These are phyloP conservation scores for Papilio demoleus DNA, from an alignment of 2,888 invertebrate species.

Conservation along the genomic window DNA sequence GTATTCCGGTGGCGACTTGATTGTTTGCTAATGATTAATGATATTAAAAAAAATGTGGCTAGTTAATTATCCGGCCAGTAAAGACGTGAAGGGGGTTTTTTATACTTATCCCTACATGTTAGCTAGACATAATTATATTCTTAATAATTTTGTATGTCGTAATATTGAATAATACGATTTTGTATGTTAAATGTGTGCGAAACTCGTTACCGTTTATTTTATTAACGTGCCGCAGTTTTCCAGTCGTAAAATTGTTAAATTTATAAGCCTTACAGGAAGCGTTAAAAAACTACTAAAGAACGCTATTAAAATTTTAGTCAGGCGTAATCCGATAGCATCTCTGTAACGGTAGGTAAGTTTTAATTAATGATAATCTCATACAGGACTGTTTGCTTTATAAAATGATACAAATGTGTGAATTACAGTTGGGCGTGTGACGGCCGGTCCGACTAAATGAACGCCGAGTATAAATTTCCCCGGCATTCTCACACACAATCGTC, in stretches of 20 bases:
- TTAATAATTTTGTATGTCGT: background rate
- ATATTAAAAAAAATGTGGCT: no score
- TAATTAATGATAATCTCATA: slow-evolving; percentile 68
- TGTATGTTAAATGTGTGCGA: slow-evolving; percentile 12
- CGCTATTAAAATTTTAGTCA: slow-evolving; percentile 40
- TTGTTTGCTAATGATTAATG: no score
- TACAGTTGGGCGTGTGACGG: slow-evolving; percentile 66
- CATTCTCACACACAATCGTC: slow-evolving; percentile 74
- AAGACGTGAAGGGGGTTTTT: background rate
- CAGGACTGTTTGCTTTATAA: slow-evolving; percentile 70
- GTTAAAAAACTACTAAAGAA: slow-evolving; percentile 23
- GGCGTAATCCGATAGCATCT: slow-evolving; percentile 52
- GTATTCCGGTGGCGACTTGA: no score
- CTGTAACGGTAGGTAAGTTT: slow-evolving; percentile 55
- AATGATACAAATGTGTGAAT: slow-evolving; percentile 78
- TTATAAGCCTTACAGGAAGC: slow-evolving; percentile 1
- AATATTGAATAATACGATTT: background rate
- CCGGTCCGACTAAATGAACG: slow-evolving; percentile 68
- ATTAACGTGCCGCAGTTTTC: slow-evolving; percentile 33
- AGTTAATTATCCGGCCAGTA: no score
- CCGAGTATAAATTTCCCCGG: slow-evolving; percentile 80
- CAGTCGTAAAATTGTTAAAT: slow-evolving; percentile 16
- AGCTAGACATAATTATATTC: slow-evolving; percentile 47
- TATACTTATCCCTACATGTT: slow-evolving; percentile 61
- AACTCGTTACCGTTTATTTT: background rate